phyloP scores from a whole-genome alignment of 2,797 vertebrate genomes.

The Acipenser transmontanus region DNA sequence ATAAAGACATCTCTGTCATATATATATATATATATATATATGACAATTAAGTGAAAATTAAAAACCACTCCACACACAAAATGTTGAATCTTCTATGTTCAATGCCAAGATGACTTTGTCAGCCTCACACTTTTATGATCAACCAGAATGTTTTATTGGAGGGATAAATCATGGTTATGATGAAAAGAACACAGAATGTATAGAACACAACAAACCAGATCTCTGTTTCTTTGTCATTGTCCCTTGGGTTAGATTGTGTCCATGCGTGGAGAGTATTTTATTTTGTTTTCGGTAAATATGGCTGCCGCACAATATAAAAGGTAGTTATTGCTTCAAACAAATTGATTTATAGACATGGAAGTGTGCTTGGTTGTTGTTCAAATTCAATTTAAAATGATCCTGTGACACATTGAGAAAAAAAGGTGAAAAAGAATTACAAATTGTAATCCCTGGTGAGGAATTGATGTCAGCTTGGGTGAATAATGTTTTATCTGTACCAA shows the following conservation, averaged over 20 bases:
- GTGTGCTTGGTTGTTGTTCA: neutral
- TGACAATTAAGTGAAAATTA: too few species aligned
- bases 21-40: too few species aligned
- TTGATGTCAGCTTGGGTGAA: too few species aligned
- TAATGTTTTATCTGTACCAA: too few species aligned
- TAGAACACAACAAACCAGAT: constrained; percentile 40
- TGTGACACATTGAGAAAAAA: neutral
- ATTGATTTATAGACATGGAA: constrained; percentile 34
- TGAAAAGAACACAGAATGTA: constrained; percentile 49
- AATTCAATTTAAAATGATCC: neutral
- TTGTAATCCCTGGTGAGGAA: neutral
- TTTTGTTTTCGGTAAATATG: constrained; percentile 30
- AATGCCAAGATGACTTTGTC: too few species aligned
- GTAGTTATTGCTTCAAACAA: constrained; percentile 28
- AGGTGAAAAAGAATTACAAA: neutral
- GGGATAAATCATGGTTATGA: constrained; percentile 49
- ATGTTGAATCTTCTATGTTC: too few species aligned
- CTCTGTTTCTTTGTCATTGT: constrained; percentile 33
- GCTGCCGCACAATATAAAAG: constrained; percentile 23
- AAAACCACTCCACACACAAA: too few species aligned
- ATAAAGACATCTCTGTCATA: too few species aligned
- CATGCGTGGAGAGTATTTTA: constrained; percentile 34
- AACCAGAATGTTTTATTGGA: constrained; percentile 38
- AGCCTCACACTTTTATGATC: too few species aligned
- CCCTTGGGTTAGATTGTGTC: constrained; percentile 32